A percentile compares a stretch with the other conserved stretches of the same genome.
phyloP scores from a whole-genome alignment of 1,140 invertebrate species.

The Pseudomyrmex gracilis region DNA sequence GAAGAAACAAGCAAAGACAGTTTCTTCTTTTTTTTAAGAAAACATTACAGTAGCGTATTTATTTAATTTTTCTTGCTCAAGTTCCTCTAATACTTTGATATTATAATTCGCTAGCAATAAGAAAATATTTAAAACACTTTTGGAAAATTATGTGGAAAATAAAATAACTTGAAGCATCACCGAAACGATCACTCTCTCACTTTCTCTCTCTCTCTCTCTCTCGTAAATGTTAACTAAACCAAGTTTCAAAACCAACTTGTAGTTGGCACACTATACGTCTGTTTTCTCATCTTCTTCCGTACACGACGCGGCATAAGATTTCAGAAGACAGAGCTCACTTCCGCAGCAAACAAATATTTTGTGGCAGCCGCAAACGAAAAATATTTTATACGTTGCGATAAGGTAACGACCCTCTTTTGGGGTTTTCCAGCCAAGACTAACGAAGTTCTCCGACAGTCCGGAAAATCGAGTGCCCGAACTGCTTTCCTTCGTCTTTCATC shows the following conservation, averaged over 20 bases:
- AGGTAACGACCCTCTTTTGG: slow-evolving; percentile 65
- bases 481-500: slow-evolving; percentile 44
- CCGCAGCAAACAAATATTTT: neutral
- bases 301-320: slow-evolving; percentile 8
- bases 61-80: too few relatives aligned
- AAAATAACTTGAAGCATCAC: too few relatives aligned
- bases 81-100: too few relatives aligned
- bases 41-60: neutral
- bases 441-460: slow-evolving; percentile 68
- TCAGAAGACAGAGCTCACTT: neutral
- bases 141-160: too few relatives aligned
- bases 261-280: neutral
- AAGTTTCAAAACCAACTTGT: too few relatives aligned
- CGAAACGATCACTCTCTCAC: too few relatives aligned
- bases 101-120: too few relatives aligned
- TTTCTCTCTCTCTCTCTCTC: too few relatives aligned
- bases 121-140: too few relatives aligned
- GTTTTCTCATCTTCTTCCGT: neutral
- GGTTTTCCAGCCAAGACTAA: slow-evolving; percentile 62
- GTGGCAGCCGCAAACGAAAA: slow-evolving; percentile 21
- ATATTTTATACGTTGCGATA: slow-evolving; percentile 62
- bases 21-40: neutral
- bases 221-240: too few relatives aligned
- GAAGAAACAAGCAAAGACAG: neutral
- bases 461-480: slow-evolving; percentile 67